Evolutionary conservation across 2,113 vertebrate species (phyloP).

Genomic region (Callipepla squamata): DNA sequence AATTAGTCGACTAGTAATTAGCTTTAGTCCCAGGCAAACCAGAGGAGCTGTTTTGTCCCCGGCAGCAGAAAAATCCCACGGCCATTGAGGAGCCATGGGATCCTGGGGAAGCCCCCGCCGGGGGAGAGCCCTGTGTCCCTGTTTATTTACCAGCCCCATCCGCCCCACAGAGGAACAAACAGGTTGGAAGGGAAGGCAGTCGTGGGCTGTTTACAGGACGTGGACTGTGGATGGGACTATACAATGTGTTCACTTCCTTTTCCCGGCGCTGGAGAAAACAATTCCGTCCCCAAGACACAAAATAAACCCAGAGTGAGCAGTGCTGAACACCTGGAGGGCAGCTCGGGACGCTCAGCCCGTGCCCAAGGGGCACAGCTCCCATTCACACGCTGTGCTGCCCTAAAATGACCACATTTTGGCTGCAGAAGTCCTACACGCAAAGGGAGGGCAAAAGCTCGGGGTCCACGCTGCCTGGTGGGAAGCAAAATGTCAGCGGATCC

Average conservation of each 20-base stretch:
- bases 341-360: background rate
- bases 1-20: constrained; percentile 72
- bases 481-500: background rate
- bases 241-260: constrained; percentile 65
- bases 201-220: constrained; percentile 66
- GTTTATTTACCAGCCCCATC: constrained; percentile 50
- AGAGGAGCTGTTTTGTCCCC: constrained; percentile 33
- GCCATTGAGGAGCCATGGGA: accelerated
- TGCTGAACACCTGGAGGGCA: constrained; percentile 9
- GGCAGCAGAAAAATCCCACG: background rate
- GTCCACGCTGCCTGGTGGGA: background rate
- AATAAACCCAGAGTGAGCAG: background rate
- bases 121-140: background rate
- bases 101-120: background rate
- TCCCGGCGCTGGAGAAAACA: constrained; percentile 42
- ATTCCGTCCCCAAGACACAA: background rate
- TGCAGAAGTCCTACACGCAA: background rate
- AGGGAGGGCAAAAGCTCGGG: background rate
- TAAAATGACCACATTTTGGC: background rate
- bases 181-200: constrained; percentile 28
- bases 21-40: constrained; percentile 46
- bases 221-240: constrained; percentile 25
- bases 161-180: constrained; percentile 51
- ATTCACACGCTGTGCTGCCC: background rate
- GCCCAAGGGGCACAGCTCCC: background rate